Percentiles rank a stretch among this genome's conserved stretches.
Evolutionary conservation across 2,113 vertebrate species (phyloP).

Genomic region (Shinisaurus crocodilurus): DNA sequence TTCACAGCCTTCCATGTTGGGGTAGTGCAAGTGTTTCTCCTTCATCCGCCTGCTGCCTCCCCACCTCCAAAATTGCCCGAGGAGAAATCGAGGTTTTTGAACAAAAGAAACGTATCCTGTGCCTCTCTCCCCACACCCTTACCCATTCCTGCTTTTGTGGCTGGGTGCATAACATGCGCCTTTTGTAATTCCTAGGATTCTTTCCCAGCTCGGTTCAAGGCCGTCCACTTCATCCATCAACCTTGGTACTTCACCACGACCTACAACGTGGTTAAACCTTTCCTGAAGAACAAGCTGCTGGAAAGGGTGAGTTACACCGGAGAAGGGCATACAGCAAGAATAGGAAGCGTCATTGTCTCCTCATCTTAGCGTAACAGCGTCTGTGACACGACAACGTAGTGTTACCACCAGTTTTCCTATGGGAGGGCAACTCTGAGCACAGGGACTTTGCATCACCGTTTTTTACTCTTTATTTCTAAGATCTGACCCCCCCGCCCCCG

Average conservation of each 20-base stretch:
- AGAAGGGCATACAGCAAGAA: background rate
- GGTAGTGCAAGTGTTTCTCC: background rate
- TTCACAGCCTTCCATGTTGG: background rate
- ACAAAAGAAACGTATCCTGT: background rate
- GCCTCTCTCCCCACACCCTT: background rate
- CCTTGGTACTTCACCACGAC: slow-evolving; percentile 99
- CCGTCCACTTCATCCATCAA: slow-evolving; percentile 94
- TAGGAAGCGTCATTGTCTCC: too few relatives aligned
- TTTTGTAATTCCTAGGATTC: slow-evolving; percentile 84
- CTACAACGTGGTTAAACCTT: slow-evolving; percentile 94
- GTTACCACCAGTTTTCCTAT: too few relatives aligned
- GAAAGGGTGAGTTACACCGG: slow-evolving; percentile 85
- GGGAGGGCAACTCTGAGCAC: too few relatives aligned
- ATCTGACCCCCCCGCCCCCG: background rate
- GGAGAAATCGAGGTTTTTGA: background rate
- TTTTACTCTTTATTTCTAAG: background rate
- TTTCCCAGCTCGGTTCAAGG: slow-evolving; percentile 97
- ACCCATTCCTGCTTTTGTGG: background rate
- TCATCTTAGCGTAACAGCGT: too few relatives aligned
- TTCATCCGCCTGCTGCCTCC: background rate
- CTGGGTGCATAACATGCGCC: background rate
- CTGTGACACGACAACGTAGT: too few relatives aligned
- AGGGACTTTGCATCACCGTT: background rate
- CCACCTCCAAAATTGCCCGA: background rate
- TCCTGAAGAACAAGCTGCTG: slow-evolving; percentile 96